Percentiles rank a stretch among this genome's conserved stretches.
These are phyloP conservation scores for Eleutherodactylus coqui DNA, from an alignment of 2,797 vertebrate genomes.

Conservation along the genomic window DNA sequence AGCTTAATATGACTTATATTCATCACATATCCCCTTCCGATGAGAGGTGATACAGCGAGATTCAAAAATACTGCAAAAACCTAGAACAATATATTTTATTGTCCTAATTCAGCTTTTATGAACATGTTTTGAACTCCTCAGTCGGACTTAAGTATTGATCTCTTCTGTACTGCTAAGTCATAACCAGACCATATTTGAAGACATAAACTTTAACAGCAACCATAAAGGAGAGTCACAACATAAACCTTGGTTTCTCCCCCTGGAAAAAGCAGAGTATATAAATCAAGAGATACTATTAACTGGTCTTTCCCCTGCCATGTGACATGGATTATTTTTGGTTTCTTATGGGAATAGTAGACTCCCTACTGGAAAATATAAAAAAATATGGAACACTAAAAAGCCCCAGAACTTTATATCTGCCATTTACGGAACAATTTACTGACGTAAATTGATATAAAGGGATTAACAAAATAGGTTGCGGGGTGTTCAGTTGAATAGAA, in stretches of 20 bases:
- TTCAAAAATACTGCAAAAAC: conserved; percentile 15
- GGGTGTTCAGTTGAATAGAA: neutral
- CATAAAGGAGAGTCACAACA: conserved; percentile 73
- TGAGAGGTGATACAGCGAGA: neutral
- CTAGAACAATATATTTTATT: conserved; percentile 72
- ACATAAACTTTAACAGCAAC: conserved; percentile 77
- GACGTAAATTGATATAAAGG: too few species aligned
- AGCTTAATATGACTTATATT: neutral
- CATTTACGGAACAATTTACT: neutral
- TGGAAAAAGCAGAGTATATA: conserved; percentile 66
- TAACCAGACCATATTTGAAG: conserved; percentile 77
- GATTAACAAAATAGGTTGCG: too few species aligned
- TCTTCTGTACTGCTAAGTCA: conserved; percentile 76
- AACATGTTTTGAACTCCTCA: conserved; percentile 71
- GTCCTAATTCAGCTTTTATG: conserved; percentile 77
- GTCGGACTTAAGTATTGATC: conserved; percentile 75
- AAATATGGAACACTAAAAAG: neutral
- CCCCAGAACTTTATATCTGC: neutral
- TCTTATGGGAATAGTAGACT: neutral
- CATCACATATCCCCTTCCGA: neutral
- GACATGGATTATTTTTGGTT: conserved; percentile 12
- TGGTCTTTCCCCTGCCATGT: conserved; percentile 65
- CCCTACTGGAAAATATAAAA: neutral
- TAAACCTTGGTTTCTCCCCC: conserved; percentile 65
- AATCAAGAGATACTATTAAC: conserved; percentile 69